Evolutionary conservation across 2,888 invertebrate genomes (phyloP), one percentile per base, ranked within the genome.

Genomic region (Nysson spinosus): DNA sequence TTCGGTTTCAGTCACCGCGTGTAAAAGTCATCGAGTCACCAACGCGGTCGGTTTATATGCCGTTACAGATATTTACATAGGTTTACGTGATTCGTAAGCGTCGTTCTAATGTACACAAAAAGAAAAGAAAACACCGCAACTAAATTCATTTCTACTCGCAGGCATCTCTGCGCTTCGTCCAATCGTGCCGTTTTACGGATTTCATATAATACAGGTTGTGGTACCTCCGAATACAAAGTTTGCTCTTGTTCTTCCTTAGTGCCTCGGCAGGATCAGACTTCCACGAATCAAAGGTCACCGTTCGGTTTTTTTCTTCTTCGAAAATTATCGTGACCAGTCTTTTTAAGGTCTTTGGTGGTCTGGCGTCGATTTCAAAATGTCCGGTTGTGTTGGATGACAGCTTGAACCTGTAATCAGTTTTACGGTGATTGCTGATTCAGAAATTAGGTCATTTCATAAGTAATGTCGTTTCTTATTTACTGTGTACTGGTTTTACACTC

Each of bases 311-410:
- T 54, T 34, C 28, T 30, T 35, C 28, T 28, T 40, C 47, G 37
- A 64, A 64, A 54, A n/a, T n/a, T 71, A 65, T 69, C 56, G 63
- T 64, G 66, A 39, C 63, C 66, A 62, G 69, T 50, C 35, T 68
- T 77, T 80, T 83, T 81, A 87, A 78, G 86, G 86, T 74, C 90
- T 87, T 85, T 93, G 93, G 84, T 95, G 95, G 85, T 95, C 95
- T 4, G 95, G 95, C 2, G 95, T 95, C 9, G 95, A 95, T 84
- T 95, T 95, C 34, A 95, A 87, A 76, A 95, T 95, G 83, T 95
- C 95, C 1, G 95, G 95, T 84, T 95, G 94, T 17, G 91, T 92
- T 74, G 87, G 87, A 79, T 87, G 83, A 79, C 86, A 86, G 75
- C 85, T 85, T 57, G 87, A 85, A 77, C 85, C 87, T 85, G 44